Conservation (phyloP, 2,797 vertebrate species). For the Limosa lapponica region DNA sequence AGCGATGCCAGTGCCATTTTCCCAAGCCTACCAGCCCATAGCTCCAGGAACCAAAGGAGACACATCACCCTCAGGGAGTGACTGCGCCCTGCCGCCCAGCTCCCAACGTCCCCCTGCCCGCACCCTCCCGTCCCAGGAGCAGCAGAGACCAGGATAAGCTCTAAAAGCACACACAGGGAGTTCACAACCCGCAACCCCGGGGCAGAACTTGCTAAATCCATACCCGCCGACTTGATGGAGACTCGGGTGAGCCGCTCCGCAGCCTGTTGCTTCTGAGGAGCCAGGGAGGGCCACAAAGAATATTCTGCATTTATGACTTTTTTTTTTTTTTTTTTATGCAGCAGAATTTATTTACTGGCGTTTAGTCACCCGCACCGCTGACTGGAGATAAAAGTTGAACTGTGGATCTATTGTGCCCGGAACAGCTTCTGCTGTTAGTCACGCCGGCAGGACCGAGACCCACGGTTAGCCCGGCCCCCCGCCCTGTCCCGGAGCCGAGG, state of each 20-base stretch:
- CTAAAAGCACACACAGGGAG: accelerated
- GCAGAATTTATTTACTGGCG: background rate
- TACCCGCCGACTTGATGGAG: background rate
- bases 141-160: background rate
- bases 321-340: background rate
- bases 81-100: accelerated
- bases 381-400: background rate
- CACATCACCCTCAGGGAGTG: accelerated
- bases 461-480: background rate
- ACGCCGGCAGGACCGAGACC: background rate
- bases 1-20: accelerated
- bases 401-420: accelerated
- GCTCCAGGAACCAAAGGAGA: background rate
- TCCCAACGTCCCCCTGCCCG: background rate
- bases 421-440: background rate
- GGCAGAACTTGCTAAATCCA: background rate
- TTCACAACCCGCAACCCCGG: background rate
- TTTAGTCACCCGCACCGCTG: background rate
- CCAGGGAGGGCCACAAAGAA: background rate
- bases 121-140: accelerated
- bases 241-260: accelerated
- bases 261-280: constrained; percentile 20
- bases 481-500: background rate
- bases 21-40: background rate
- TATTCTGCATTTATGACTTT: accelerated